Base-by-base conservation (phyloP, 1,140 invertebrate genomes). In the Sinella curviseta region DNA sequence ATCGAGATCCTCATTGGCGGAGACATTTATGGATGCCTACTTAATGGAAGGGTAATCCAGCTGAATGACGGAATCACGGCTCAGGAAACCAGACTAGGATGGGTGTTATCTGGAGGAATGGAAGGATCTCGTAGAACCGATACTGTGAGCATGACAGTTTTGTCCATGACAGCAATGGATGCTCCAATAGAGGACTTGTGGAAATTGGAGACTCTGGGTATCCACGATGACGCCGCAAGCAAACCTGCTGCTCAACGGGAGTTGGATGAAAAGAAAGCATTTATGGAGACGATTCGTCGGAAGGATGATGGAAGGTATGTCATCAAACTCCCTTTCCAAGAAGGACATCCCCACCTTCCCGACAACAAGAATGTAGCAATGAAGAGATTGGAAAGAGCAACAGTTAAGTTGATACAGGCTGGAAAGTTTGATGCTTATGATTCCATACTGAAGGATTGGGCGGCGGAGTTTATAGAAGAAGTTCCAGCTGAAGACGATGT, bases 171-270 rank as follows among this genome's bases (percentile, higher is more conserved):
- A 12, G 39, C 20, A 20, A 48, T 8, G 39, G 39, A 48, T 33
- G n/a, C 39, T 55, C 39, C 1, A 73, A 35, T 80, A 0, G n/a
- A 48, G 24, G 28, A 87, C 33, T 83, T 88, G 20, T 88, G 87
- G 86, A 67, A 67, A n/a, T 79, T 88, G 33, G 87, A 87, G 73
- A 81, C 83, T 30, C 33, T 83, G 35, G 82, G 82, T 1, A 83
- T 83, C 57, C n/a, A 31, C 0, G 80, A 83, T n/a, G 30, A 78
- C 80, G 31, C 33, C 48, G 30, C 80, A 82, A n/a, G 20, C 78
- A 82, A 39, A 33, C 80, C 1, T 77, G 67, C 31, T 17, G 76
- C n/a, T 74, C 82, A 57, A 65, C 8, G 28, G 75, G 82, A 31
- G 54, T 60, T 30, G 65, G 12, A 48, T 0, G 24, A 26, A 26